Evolutionary conservation across 2,888 invertebrate genomes (phyloP), one percentile per base, ranked within the genome.

Genomic region (Platycheirus rosarum): DNA sequence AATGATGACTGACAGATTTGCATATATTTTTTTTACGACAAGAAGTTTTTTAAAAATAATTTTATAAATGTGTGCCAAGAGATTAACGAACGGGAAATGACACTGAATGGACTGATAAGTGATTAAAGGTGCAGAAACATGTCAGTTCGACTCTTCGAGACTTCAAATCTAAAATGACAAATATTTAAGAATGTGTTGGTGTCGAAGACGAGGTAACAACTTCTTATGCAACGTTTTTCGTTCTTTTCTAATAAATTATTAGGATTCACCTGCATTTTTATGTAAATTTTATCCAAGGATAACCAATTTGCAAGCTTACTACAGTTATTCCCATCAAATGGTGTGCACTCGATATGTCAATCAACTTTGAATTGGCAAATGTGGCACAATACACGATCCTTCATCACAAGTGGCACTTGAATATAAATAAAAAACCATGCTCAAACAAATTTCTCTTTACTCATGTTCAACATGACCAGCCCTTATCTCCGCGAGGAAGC

Each of bases 21-120:
- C 74, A 79, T 78, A 78, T n/a, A 62, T 66, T 53, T 49, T 37
- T 60, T 32, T 23, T n/a, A 49, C 44, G 42, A 55, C 62, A 53
- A 76, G 57, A 71, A 62, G 55, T 75, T 76, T 49, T 62, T 75
- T 51, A 75, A 74, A 65, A 75, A 51, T 23, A 60, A 35, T 40
- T 51, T 60, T 35, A 20, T 46, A 8, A 44, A 66, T 51, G 35
- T 42, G 51, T 32, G 37, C 35, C 14, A 29, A 29, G 8, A 44
- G 44, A n/a, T n/a, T n/a, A n/a, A n/a, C n/a, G 20, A 32, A 57
- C 14, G 53, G 37, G 40, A 66, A 51, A 46, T 55, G 55, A 75
- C 66, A 76, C 70, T 66, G 65, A n/a, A 75, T 76, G 75, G 46
- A 66, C 70, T 53, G 42, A 46, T 66, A 8, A 55, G 37, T 57